Evolutionary conservation across 2,797 vertebrate genomes (phyloP).

Genomic region (Betta splendens): DNA sequence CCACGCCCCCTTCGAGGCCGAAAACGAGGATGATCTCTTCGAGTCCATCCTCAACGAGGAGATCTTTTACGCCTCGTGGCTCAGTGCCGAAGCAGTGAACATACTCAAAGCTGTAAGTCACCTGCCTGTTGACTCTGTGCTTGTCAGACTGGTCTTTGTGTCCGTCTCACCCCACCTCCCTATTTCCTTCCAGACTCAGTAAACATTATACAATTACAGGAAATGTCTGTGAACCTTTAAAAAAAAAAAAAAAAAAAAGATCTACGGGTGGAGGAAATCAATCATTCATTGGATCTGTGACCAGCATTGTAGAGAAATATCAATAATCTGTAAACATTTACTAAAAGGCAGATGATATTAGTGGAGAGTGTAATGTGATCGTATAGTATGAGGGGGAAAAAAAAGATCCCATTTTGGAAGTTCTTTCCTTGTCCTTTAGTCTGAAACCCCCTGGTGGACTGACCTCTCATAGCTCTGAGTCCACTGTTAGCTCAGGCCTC

Average conservation of each 20-base stretch:
- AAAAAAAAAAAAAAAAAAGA: too few relatives aligned
- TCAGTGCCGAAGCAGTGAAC: slow-evolving; percentile 87
- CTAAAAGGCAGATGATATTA: neutral
- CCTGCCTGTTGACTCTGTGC: neutral
- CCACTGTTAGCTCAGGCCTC: slow-evolving; percentile 57
- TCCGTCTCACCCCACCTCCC: slow-evolving; percentile 20
- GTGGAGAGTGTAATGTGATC: neutral
- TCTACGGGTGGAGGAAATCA: slow-evolving; percentile 34
- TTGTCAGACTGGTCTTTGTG: neutral
- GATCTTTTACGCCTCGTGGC: slow-evolving; percentile 92
- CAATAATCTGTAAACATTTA: slow-evolving; percentile 14
- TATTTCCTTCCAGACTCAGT: slow-evolving; percentile 6
- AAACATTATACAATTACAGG: slow-evolving; percentile 25
- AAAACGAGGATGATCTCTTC: slow-evolving; percentile 97
- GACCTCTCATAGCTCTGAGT: slow-evolving; percentile 20
- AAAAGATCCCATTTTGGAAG: neutral
- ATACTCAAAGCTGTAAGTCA: slow-evolving; percentile 94
- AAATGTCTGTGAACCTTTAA: slow-evolving; percentile 29
- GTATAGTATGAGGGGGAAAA: neutral
- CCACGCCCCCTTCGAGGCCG: slow-evolving; percentile 95
- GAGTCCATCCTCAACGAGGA: slow-evolving; percentile 96
- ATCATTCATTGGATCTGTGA: slow-evolving; percentile 23
- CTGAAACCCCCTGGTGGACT: slow-evolving; percentile 29
- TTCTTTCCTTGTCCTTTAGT: slow-evolving; percentile 39
- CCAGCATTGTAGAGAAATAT: slow-evolving; percentile 15